Evolutionary conservation across 2,888 invertebrate genomes (phyloP), one percentile per base, ranked within the genome.

Genomic region (Tipula confusa): DNA sequence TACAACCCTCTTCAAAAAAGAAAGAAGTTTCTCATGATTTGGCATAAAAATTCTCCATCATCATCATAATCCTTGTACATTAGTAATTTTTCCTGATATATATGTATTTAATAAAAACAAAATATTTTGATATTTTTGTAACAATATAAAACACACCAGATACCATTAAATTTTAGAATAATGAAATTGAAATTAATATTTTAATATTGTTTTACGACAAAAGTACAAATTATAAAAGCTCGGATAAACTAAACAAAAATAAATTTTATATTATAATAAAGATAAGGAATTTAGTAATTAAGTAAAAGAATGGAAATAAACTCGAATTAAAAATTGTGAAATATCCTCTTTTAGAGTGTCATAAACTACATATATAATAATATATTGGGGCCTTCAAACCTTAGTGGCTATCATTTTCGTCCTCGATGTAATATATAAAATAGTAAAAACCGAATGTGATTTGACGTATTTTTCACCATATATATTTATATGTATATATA

Each of bases 111-210:
- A 43, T 2, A 43, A 43, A 43, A 43, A n/a, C n/a, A n/a, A 43
- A 43, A 64, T 64, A 64, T n/a, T n/a, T n/a, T 64, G 24, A 64
- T 64, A 64, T 64, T 64, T 64, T 64, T 64, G 64, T 18, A 24
- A 64, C 64, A 64, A 64, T 64, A 64, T 64, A 64, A 64, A 64
- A 64, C 64, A 64, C 64, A 64, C 64, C 64, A 64, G 64, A 64
- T 24, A 64, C 64, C 64, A 64, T 64, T 64, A 64, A 64, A 64
- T 64, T 64, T 64, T 64, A 24, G 24, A 9, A 64, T 11, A 64
- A 64, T 24, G 64, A 64, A 64, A 64, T 64, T 64, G 64, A 64
- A 64, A 64, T 64, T 64, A 64, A 64, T 64, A 64, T 64, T 64
- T 64, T 64, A 64, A 64, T 64, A 64, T 64, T 64, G 24, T 64